Evolutionary conservation across 1,140 invertebrate species (phyloP), one percentile per base, ranked within the genome.

Genomic region (Bombus confusus): DNA sequence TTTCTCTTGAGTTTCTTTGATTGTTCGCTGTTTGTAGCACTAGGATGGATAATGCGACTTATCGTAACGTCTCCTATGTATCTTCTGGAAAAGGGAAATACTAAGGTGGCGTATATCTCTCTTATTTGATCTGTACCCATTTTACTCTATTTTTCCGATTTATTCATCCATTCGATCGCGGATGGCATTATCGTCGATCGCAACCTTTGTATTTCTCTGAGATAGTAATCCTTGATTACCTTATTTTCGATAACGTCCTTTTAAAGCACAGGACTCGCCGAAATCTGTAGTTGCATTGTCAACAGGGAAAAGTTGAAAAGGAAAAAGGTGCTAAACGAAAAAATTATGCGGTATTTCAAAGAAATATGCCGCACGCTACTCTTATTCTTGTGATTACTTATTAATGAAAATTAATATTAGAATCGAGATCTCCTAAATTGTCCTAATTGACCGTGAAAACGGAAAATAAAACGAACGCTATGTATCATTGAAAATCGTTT

Each of bases 311-410:
- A 28, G 5, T 79, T 41, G 34, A 68, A 52, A 22, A 74, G 18
- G 13, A n/a, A n/a, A n/a, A n/a, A 57, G 64, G n/a, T n/a, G n/a
- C 37, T 79, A 43, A 75, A 43, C 34, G 76, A 62, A 72, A 25
- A 37, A 87, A 80, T 28, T 34, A 66, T 62, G 59, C 89, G 88
- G 86, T 80, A 89, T 68, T 59, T 80, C 68, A 73, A 62, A 89
- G 31, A 82, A 78, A 66, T 87, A 66, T 87, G 83, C 66, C 82
- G 85, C 73, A 81, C n/a, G 37, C 78, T 77, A 3, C 6, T n/a
- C 72, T 34, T 57, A 80, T 43, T 43, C 31, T 37, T 87, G 41
- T 69, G 34, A 87, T 3, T 66, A 85, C 62, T 66, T 15, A 75
- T 28, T 80, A 47, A 78, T 73, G 47, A 41, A 66, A 47, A 77